phyloP scores from a whole-genome alignment of 2,797 vertebrate genomes.

The Trachurus trachurus region DNA sequence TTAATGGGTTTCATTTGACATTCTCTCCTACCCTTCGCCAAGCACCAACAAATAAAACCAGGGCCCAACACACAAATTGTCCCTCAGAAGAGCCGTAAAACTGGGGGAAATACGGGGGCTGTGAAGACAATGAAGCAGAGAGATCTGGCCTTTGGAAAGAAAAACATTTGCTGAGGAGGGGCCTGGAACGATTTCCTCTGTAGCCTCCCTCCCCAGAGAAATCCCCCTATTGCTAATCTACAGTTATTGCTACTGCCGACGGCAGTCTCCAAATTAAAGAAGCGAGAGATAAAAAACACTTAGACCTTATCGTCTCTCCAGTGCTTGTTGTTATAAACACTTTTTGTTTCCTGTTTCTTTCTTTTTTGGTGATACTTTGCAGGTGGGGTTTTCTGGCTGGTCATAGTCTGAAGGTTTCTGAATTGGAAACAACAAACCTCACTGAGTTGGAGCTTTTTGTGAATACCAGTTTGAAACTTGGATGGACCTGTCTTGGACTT shows the following conservation, averaged over 20 bases:
- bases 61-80: slow-evolving; percentile 87
- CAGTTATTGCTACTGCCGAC: slow-evolving; percentile 88
- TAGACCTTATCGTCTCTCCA: slow-evolving; percentile 72
- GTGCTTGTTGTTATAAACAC: slow-evolving; percentile 70
- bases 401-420: slow-evolving; percentile 16
- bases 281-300: slow-evolving; percentile 80
- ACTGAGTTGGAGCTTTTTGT: not conserved
- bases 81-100: slow-evolving; percentile 90
- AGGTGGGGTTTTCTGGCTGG: slow-evolving; percentile 1
- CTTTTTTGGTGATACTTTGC: slow-evolving; percentile 12
- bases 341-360: slow-evolving; percentile 22
- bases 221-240: slow-evolving; percentile 88
- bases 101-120: slow-evolving; percentile 78
- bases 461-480: not conserved
- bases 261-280: slow-evolving; percentile 87
- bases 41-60: slow-evolving; percentile 88
- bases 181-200: slow-evolving; percentile 82
- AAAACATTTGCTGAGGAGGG: slow-evolving; percentile 85
- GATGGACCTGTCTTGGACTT: not conserved
- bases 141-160: slow-evolving; percentile 86
- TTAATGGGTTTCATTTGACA: slow-evolving; percentile 91
- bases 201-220: slow-evolving; percentile 84
- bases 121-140: slow-evolving; percentile 84
- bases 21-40: slow-evolving; percentile 84
- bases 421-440: slow-evolving; percentile 16